These are phyloP conservation scores for Drosophila prostipennis DNA, from an alignment of 2,888 invertebrate species.

Conservation along the genomic window DNA sequence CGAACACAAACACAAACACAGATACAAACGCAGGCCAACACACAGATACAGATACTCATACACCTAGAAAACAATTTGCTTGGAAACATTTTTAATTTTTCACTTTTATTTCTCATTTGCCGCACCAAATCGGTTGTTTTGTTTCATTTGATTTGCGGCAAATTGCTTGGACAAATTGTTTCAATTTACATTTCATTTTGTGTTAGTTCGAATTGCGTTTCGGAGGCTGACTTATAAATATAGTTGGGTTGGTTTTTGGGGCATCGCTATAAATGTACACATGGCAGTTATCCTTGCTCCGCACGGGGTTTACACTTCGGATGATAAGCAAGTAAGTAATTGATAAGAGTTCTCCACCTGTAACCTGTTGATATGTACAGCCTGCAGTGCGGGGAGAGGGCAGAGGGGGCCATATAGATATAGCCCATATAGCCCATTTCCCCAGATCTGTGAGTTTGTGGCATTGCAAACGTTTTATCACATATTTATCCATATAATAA, in stretches of 20 bases:
- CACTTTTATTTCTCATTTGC: not conserved
- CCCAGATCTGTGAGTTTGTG: slow-evolving; percentile 17
- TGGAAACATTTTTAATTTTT: not conserved
- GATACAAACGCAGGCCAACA: not conserved
- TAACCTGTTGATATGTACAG: slow-evolving; percentile 64
- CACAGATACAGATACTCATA: slow-evolving; percentile 6
- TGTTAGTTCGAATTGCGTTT: slow-evolving; percentile 1
- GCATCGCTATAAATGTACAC: slow-evolving; percentile 27
- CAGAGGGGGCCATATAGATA: no score
- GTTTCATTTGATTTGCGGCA: slow-evolving; percentile 16
- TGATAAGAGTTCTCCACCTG: slow-evolving; percentile 24
- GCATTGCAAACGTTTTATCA: slow-evolving; percentile 58
- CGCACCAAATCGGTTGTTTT: slow-evolving; percentile 3
- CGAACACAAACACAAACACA: no score
- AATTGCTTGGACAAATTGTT: slow-evolving; percentile 15
- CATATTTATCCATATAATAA: slow-evolving; percentile 61
- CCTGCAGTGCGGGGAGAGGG: slow-evolving; percentile 24
- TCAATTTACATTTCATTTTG: slow-evolving; percentile 22
- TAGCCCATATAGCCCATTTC: not conserved
- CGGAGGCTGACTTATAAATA: slow-evolving; percentile 11
- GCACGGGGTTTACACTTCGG: not conserved
- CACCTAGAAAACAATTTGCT: slow-evolving; percentile 14
- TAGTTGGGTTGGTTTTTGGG: not conserved
- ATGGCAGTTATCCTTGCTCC: not conserved
- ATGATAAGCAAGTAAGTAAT: slow-evolving; percentile 32